phyloP scores from a whole-genome alignment of 2,888 invertebrate species.

The Hypomecis atomaria region DNA sequence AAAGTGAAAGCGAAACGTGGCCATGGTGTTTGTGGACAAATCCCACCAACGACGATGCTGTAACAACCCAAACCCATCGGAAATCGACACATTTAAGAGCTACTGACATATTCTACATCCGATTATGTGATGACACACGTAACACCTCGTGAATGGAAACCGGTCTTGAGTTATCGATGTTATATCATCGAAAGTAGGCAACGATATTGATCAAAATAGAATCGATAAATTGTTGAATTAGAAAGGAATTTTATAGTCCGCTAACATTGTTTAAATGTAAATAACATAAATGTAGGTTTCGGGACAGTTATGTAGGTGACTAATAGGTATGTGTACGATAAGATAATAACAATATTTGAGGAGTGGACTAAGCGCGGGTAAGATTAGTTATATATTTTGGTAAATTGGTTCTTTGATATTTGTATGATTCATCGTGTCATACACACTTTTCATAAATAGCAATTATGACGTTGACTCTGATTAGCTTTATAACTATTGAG shows the following conservation, averaged over 20 bases:
- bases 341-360: slow-evolving; percentile 14
- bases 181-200: slow-evolving; percentile 40
- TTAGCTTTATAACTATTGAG: not conserved
- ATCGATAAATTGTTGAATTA: slow-evolving; percentile 24
- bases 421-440: not conserved
- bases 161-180: slow-evolving; percentile 37
- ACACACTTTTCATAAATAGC: slow-evolving; percentile 1
- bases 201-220: slow-evolving; percentile 32
- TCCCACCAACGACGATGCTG: slow-evolving; percentile 51
- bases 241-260: not conserved
- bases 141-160: slow-evolving; percentile 50
- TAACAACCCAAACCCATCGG: slow-evolving; percentile 41
- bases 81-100: slow-evolving; percentile 18
- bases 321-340: slow-evolving; percentile 16
- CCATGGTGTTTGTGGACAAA: slow-evolving; percentile 40
- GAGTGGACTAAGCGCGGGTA: slow-evolving; percentile 9
- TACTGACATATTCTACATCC: slow-evolving; percentile 36
- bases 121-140: slow-evolving; percentile 64
- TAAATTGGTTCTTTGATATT: not conserved
- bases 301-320: slow-evolving; percentile 4
- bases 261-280: not conserved
- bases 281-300: not conserved
- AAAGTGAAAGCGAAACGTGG: slow-evolving; percentile 56
- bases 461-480: not conserved
- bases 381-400: not conserved